Base-by-base conservation (phyloP, 1,140 invertebrate genomes). In the Drosophila orena region DNA sequence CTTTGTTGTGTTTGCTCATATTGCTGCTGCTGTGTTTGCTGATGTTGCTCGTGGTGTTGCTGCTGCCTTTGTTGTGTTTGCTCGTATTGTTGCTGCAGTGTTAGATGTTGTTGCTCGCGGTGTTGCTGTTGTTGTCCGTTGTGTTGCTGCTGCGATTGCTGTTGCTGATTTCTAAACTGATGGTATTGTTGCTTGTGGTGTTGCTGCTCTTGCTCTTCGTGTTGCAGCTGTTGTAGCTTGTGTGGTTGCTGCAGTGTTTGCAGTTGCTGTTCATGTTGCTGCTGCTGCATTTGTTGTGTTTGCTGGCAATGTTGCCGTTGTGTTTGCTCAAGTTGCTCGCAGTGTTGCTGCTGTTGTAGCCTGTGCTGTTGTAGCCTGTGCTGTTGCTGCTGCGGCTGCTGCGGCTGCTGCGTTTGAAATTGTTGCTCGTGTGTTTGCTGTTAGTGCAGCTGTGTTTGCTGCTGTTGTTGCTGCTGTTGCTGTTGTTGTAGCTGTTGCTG, bases 401-500 rank as follows among this genome's bases (percentile, higher is more conserved):
- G n/a, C n/a, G n/a, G n/a, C 20, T 54, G 14, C 35, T 55, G 12
- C 17, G 6, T 20, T 22, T 37, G 50, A 34, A 38, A n/a, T 20
- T 43, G 15, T 20, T 30, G 15, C 27, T 73, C 44, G 5, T 10
- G 30, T 20, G 38, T 17, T 15, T 58, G 60, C 46, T 50, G 46
- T 40, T 52, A 27, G 35, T 50, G 50, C 46, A 50, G 52, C 22
- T 42, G 40, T 34, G 44, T 15, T 47, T 62, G 59, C 12, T 62
- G 59, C 12, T 76, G 15, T 38, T n/a, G n/a, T n/a, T n/a, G n/a
- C n/a, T n/a, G n/a, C n/a, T n/a, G n/a, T n/a, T n/a, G n/a, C n/a
- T n/a, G n/a, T n/a, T 54, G 47, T 38, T 61, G 55, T 1, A 68
- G 62, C 44, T 69, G 72, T 73, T 75, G 70, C 40, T 68, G 75